phyloP scores from a whole-genome alignment of 2,113 vertebrate species.

The Zosterops japonicus region DNA sequence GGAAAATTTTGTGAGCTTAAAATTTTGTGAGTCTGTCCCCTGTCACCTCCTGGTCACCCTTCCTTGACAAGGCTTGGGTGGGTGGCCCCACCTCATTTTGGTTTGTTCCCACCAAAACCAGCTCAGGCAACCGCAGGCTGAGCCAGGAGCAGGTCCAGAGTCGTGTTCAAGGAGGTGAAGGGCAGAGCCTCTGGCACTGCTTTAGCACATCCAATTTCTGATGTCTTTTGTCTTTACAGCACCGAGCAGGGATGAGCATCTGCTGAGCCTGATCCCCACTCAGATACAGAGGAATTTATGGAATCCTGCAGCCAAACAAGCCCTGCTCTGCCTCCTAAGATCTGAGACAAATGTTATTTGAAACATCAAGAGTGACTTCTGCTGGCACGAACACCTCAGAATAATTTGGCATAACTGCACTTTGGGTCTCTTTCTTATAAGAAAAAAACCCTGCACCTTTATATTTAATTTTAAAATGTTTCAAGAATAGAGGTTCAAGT shows the following conservation, averaged over 20 bases:
- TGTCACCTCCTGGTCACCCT: background rate
- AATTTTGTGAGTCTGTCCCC: background rate
- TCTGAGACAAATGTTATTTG: background rate
- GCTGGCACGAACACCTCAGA: background rate
- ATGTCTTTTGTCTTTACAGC: background rate
- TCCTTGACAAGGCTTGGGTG: accelerated
- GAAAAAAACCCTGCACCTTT: accelerated
- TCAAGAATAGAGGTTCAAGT: background rate
- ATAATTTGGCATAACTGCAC: background rate
- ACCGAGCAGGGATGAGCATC: background rate
- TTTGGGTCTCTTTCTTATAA: background rate
- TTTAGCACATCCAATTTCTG: background rate
- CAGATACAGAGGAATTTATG: background rate
- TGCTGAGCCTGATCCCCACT: background rate
- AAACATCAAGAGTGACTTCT: background rate
- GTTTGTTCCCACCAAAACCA: background rate
- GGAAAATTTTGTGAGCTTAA: too few relatives aligned
- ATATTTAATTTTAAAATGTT: background rate
- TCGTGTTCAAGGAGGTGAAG: accelerated
- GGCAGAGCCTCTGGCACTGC: background rate
- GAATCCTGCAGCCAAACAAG: background rate
- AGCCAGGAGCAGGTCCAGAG: background rate
- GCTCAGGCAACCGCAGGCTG: background rate
- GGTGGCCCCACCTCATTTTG: background rate
- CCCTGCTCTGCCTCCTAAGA: background rate